Evolutionary conservation across 2,113 vertebrate genomes (phyloP).

Genomic region (Chaetura pelagica): DNA sequence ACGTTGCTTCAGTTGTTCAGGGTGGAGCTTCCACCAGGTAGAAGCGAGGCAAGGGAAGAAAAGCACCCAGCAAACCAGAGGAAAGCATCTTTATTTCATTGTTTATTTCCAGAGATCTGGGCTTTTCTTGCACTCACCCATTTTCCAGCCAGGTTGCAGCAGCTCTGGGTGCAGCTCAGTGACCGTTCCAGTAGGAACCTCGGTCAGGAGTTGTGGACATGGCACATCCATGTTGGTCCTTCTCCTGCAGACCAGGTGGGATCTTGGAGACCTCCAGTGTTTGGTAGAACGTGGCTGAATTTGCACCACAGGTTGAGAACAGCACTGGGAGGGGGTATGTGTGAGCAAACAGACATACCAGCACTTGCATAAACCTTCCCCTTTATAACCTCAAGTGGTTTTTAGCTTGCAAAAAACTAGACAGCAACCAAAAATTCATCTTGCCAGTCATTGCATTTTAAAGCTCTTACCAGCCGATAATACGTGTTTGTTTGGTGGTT

Average conservation of each 20-base stretch:
- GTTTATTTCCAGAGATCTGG: not conserved
- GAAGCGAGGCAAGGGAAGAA: not conserved
- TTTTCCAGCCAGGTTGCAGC: not conserved
- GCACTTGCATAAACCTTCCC: not conserved
- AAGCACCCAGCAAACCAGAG: not conserved
- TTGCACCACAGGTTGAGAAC: not conserved
- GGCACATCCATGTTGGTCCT: not conserved
- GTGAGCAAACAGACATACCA: not conserved
- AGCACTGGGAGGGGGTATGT: rapidly evolving
- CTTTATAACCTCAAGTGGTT: not conserved
- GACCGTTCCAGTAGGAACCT: rapidly evolving
- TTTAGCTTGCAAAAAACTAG: not conserved
- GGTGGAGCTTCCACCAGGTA: not conserved
- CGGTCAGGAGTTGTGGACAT: not conserved
- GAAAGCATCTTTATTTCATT: not conserved
- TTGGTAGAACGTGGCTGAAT: rapidly evolving
- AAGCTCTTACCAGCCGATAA: not conserved
- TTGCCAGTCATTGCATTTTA: not conserved
- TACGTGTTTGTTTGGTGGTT: not conserved
- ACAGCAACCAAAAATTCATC: not conserved
- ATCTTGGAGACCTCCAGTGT: not conserved
- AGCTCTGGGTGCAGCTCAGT: not conserved
- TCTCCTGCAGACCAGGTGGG: not conserved
- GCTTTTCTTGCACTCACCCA: rapidly evolving
- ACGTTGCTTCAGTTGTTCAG: rapidly evolving